Conservation (phyloP, 2,888 invertebrate species). For the Troglohyphantes excavatus region DNA sequence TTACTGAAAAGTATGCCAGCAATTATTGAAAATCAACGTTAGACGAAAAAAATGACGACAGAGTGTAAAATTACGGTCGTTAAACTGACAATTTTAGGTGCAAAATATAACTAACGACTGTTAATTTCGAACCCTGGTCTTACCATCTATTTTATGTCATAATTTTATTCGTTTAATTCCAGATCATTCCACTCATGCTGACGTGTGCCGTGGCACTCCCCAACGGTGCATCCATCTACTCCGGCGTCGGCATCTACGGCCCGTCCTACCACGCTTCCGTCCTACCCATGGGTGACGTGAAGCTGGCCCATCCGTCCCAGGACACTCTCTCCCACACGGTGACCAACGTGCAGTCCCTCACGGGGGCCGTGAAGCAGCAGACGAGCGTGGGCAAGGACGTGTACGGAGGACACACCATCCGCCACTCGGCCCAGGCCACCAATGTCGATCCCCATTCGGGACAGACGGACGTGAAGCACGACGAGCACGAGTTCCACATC, state of each 20-base stretch:
- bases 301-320: constrained; percentile 23
- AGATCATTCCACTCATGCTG: constrained; percentile 51
- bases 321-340: constrained; percentile 73
- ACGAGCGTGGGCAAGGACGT: constrained; percentile 71
- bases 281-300: constrained; percentile 7
- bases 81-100: too few relatives aligned
- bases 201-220: constrained; percentile 48
- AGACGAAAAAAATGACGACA: too few relatives aligned
- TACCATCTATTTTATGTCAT: too few relatives aligned
- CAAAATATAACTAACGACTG: too few relatives aligned
- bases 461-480: constrained; percentile 70
- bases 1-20: too few relatives aligned
- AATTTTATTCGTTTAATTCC: too few relatives aligned
- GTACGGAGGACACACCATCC: constrained; percentile 71
- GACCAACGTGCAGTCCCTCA: constrained; percentile 58
- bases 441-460: constrained; percentile 75
- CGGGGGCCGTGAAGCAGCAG: constrained; percentile 70
- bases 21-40: too few relatives aligned
- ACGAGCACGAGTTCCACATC: constrained; percentile 77
- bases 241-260: constrained; percentile 72
- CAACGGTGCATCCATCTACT: constrained; percentile 60
- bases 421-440: constrained; percentile 72
- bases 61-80: too few relatives aligned
- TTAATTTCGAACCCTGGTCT: too few relatives aligned
- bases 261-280: constrained; percentile 72